A percentile compares a stretch with the other conserved stretches of the same genome.
Evolutionary conservation across 2,797 vertebrate species (phyloP).

Genomic region (Peromyscus melanophrys): DNA sequence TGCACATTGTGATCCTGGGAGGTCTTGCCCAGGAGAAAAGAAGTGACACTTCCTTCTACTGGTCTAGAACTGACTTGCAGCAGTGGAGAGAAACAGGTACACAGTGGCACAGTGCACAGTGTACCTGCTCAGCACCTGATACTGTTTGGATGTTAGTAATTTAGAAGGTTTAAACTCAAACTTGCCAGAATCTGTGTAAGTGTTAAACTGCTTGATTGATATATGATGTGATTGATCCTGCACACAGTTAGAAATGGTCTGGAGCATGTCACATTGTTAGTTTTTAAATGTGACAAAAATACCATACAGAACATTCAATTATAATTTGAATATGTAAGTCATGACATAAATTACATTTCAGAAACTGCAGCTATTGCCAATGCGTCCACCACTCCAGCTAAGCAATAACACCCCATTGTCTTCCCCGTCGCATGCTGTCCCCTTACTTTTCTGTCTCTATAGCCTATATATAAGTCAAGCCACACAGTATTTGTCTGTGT

Average conservation of each 20-base stretch:
- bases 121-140: neutral
- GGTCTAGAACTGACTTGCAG: neutral
- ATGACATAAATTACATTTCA: neutral
- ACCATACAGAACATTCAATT: neutral
- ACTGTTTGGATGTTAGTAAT: neutral
- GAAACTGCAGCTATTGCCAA: neutral
- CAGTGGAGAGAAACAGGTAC: neutral
- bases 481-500: neutral
- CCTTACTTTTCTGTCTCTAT: neutral
- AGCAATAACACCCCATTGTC: neutral
- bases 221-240: neutral
- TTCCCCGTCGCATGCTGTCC: neutral
- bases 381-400: neutral
- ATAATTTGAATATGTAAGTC: neutral
- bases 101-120: too few species aligned
- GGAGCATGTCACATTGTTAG: neutral
- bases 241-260: neutral
- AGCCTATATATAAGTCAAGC: neutral
- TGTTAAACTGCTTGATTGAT: neutral
- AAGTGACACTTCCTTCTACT: neutral
- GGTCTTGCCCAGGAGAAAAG: neutral
- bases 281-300: conserved; percentile 6
- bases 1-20: neutral
- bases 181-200: neutral
- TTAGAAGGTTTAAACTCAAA: neutral